phyloP scores from a whole-genome alignment of 2,888 invertebrate genomes.

The Pristionchus exspectatus region DNA sequence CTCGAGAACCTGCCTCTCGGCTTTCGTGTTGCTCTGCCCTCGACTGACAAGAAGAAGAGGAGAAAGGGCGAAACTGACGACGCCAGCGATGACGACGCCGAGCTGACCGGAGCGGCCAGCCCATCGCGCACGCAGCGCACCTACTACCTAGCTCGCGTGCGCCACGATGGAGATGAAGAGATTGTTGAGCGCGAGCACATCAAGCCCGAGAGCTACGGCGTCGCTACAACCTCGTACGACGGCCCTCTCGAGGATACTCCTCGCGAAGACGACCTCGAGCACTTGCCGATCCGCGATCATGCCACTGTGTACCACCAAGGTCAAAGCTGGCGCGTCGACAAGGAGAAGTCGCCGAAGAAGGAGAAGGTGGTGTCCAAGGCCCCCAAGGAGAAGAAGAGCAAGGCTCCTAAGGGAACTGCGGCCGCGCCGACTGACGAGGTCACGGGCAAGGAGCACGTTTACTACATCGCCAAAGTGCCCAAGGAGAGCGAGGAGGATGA shows the following conservation, averaged over 20 bases:
- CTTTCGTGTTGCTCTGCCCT: slow-evolving; percentile 32
- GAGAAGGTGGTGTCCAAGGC: slow-evolving; percentile 27
- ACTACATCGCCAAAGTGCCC: slow-evolving; percentile 52
- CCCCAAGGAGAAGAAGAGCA: slow-evolving; percentile 44
- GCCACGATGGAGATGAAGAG: slow-evolving; percentile 40
- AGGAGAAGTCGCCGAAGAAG: too few species aligned
- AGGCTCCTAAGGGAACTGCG: slow-evolving; percentile 23
- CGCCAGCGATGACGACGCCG: slow-evolving; percentile 17
- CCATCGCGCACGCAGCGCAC: slow-evolving; percentile 29
- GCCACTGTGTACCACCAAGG: slow-evolving; percentile 37
- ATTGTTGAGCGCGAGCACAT: slow-evolving; percentile 41
- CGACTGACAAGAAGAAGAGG: slow-evolving; percentile 20
- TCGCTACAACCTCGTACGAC: slow-evolving; percentile 38
- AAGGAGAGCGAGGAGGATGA: slow-evolving; percentile 47
- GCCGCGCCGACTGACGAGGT: not conserved
- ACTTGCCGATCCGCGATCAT: slow-evolving; percentile 36
- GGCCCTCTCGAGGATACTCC: slow-evolving; percentile 41
- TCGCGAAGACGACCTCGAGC: slow-evolving; percentile 51
- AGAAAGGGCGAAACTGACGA: not conserved
- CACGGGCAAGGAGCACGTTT: slow-evolving; percentile 30
- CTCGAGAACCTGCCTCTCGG: slow-evolving; percentile 39
- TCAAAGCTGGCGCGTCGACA: slow-evolving; percentile 43
- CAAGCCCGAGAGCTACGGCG: slow-evolving; percentile 27
- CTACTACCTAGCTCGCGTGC: slow-evolving; percentile 21
- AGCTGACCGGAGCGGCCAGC: slow-evolving; percentile 22